phyloP scores from a whole-genome alignment of 2,888 invertebrate genomes.

The Apamea anceps region DNA sequence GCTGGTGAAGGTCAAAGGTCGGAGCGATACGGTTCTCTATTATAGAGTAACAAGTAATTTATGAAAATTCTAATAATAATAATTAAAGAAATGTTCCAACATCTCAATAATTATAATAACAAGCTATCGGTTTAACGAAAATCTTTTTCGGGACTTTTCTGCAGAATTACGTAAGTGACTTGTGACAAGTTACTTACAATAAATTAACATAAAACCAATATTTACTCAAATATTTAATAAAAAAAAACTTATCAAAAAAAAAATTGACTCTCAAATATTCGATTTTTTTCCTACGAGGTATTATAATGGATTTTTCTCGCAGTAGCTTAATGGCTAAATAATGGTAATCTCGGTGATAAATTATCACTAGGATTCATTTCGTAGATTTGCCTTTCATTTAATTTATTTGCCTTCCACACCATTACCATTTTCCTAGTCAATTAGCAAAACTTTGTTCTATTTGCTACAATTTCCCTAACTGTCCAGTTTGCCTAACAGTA shows the following conservation, averaged over 20 bases:
- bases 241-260: neutral
- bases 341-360: neutral
- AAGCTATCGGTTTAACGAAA: neutral
- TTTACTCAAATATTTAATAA: neutral
- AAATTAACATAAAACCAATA: neutral
- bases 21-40: too few species aligned
- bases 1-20: too few species aligned
- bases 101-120: neutral
- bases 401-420: neutral
- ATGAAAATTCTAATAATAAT: neutral
- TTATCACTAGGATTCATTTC: neutral
- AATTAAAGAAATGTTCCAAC: conserved; percentile 1
- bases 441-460: neutral
- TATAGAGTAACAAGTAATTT: neutral
- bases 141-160: neutral
- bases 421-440: neutral
- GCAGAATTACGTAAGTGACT: neutral
- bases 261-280: too few species aligned
- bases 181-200: neutral
- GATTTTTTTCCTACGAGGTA: too few species aligned
- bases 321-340: neutral
- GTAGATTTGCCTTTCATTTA: neutral
- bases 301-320: neutral
- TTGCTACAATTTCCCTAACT: neutral
- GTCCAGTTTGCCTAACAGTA: neutral